Percentiles rank a stretch among this genome's conserved stretches.
These are phyloP conservation scores for Antheraea mylitta DNA, from an alignment of 1,140 invertebrate species.

Conservation along the genomic window DNA sequence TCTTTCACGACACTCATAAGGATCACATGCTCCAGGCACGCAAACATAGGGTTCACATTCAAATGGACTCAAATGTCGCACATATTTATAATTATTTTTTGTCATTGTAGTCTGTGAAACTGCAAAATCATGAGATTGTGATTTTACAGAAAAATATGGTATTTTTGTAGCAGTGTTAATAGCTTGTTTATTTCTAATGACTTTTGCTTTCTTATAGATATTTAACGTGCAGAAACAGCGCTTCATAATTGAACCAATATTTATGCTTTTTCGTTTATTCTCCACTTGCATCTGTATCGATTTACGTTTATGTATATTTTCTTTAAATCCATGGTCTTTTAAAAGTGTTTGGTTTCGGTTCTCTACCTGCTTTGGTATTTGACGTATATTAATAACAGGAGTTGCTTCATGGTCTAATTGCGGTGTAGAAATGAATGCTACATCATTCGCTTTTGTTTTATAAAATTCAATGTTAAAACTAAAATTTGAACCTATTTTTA, in stretches of 20 bases:
- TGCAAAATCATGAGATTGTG: background rate
- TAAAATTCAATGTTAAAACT: constrained; percentile 40
- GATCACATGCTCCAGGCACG: constrained; percentile 30
- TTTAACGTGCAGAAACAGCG: constrained; percentile 47
- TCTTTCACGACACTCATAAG: constrained; percentile 30
- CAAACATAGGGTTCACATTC: constrained; percentile 40
- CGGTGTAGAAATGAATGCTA: background rate
- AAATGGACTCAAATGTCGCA: constrained; percentile 22
- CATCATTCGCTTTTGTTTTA: constrained; percentile 20
- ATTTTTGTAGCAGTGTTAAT: constrained; percentile 2
- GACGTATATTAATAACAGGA: constrained; percentile 15
- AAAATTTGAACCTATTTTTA: constrained; percentile 32
- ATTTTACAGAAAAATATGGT: constrained; percentile 2
- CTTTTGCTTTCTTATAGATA: constrained; percentile 33
- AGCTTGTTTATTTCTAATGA: background rate
- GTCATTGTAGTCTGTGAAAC: background rate
- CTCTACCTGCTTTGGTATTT: background rate
- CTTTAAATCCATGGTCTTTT: background rate
- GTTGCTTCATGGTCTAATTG: constrained; percentile 21
- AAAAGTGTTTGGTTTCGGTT: background rate
- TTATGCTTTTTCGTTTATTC: background rate
- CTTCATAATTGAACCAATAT: constrained; percentile 22
- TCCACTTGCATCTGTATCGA: background rate
- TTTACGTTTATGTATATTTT: background rate
- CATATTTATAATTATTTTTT: background rate